Conservation (phyloP, 2,797 vertebrate species). For the Gila robusta region DNA sequence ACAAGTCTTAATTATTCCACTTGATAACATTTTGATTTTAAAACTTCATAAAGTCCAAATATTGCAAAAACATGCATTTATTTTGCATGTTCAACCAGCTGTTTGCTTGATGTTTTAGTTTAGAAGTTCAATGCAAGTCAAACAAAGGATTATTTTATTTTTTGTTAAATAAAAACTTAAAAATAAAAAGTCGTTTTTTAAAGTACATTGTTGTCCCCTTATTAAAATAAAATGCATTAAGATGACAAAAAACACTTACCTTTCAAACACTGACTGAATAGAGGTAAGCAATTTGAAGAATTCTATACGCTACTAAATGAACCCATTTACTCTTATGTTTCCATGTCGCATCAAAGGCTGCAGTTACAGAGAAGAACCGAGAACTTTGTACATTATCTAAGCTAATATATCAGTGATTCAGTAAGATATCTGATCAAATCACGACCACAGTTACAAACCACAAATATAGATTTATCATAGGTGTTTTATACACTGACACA, state of each 20-base stretch:
- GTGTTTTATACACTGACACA: not conserved
- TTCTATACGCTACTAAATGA: not conserved
- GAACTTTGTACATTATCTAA: not conserved
- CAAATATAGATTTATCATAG: not conserved
- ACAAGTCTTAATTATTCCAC: not conserved
- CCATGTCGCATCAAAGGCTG: not conserved
- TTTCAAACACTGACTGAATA: not conserved
- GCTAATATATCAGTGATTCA: not conserved
- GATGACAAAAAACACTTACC: not conserved
- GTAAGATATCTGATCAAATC: conserved; percentile 7
- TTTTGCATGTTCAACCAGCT: not conserved
- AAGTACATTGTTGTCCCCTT: not conserved
- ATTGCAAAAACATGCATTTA: not conserved
- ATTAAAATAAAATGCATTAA: not conserved
- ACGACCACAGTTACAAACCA: conserved; percentile 9
- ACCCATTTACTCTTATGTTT: not conserved
- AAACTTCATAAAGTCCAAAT: not conserved
- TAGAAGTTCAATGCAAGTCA: not conserved
- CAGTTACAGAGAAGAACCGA: not conserved
- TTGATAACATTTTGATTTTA: not conserved
- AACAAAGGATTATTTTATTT: not conserved
- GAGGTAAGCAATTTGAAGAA: not conserved
- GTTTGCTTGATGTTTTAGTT: not conserved
- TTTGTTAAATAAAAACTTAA: not conserved
- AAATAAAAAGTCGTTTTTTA: not conserved